Evolutionary conservation across 2,113 vertebrate genomes (phyloP).

Genomic region (Alaudala cheleensis): DNA sequence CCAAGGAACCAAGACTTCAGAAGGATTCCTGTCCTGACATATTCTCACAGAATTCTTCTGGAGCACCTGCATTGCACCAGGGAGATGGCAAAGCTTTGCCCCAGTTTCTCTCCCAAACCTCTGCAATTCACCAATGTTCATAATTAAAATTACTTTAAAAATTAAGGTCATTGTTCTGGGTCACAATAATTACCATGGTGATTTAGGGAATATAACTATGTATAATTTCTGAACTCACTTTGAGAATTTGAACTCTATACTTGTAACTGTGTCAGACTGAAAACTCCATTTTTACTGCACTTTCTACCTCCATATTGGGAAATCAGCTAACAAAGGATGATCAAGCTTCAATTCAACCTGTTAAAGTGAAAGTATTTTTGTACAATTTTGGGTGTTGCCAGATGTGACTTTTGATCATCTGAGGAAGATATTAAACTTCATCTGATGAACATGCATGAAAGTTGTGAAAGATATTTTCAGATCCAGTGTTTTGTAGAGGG

Average conservation of each 20-base stretch:
- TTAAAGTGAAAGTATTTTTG: not conserved
- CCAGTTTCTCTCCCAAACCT: slow-evolving; percentile 9
- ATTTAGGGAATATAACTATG: slow-evolving; percentile 42
- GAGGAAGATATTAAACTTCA: not conserved
- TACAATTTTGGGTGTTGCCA: not conserved
- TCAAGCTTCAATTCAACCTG: not conserved
- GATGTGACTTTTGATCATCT: not conserved
- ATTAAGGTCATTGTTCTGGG: slow-evolving; percentile 15
- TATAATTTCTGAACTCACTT: not conserved
- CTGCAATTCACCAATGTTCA: not conserved
- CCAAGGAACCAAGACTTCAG: not conserved
- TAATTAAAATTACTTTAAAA: slow-evolving; percentile 28
- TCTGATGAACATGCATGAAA: not conserved
- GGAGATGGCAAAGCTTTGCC: not conserved
- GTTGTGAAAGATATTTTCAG: not conserved
- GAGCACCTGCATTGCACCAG: not conserved
- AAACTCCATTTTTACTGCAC: not conserved
- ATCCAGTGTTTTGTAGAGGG: not conserved
- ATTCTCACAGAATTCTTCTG: not conserved
- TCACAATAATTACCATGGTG: slow-evolving; percentile 45
- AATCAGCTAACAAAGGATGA: not conserved
- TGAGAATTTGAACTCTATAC: not conserved
- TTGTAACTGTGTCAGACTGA: slow-evolving; percentile 21
- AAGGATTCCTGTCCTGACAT: not conserved
- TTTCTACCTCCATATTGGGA: not conserved